A percentile compares a stretch with the other conserved stretches of the same genome.
Evolutionary conservation across 1,140 invertebrate species (phyloP).

Genomic region (Gonatopus flavifemur): DNA sequence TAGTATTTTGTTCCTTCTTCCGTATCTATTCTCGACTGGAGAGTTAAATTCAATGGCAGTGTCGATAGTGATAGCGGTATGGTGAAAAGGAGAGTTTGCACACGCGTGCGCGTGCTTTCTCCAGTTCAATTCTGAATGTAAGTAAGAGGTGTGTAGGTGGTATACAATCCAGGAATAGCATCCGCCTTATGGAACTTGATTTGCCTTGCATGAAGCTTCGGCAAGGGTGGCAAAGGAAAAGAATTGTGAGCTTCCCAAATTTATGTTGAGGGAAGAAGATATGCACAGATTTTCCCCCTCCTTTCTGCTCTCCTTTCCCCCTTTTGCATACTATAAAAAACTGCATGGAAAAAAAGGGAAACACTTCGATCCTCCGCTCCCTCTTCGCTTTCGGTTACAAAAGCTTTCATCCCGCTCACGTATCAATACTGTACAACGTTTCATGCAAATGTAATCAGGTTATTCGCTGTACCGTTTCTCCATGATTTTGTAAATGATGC

Average conservation of each 20-base stretch:
- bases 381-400: not conserved
- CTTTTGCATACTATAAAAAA: conserved; percentile 8
- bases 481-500: conserved; percentile 13
- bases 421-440: conserved; percentile 29
- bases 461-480: conserved; percentile 27
- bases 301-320: conserved; percentile 10
- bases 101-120: conserved; percentile 28
- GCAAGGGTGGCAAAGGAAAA: conserved; percentile 23
- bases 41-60: too few relatives aligned
- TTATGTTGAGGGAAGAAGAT: too few relatives aligned
- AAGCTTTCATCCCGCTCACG: conserved; percentile 1
- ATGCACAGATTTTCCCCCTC: conserved; percentile 19
- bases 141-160: conserved; percentile 47
- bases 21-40: too few relatives aligned
- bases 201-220: conserved; percentile 57
- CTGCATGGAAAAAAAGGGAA: not conserved
- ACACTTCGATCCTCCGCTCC: conserved; percentile 7
- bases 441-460: conserved; percentile 41
- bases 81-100: conserved; percentile 8
- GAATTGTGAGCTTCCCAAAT: too few relatives aligned
- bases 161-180: conserved; percentile 42
- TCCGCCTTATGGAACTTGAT: conserved; percentile 47
- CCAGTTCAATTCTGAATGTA: conserved; percentile 54
- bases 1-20: too few relatives aligned
- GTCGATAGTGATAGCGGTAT: conserved; percentile 10